Conservation (phyloP, 2,888 invertebrate species). For the Lithophane socia region DNA sequence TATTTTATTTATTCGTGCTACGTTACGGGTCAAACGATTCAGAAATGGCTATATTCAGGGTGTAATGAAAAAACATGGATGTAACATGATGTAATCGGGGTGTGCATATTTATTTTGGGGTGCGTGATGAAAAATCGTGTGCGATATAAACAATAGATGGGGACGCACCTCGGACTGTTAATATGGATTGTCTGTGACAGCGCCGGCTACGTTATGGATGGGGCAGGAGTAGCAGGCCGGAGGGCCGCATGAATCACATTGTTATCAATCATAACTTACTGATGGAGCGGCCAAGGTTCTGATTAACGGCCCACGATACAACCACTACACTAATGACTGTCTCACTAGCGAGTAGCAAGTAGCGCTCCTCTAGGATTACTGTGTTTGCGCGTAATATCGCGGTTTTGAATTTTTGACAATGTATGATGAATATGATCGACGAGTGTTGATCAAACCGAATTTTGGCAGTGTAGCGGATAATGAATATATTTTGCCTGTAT, state of each 20-base stretch:
- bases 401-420: conserved; percentile 19
- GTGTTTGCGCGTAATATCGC: conserved; percentile 10
- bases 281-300: conserved; percentile 80
- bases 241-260: conserved; percentile 76
- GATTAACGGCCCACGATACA: conserved; percentile 75
- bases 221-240: conserved; percentile 68
- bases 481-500: no score
- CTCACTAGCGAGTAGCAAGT: conserved; percentile 50
- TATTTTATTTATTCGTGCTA: conserved; percentile 56
- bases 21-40: conserved; percentile 54
- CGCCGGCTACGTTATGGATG: conserved; percentile 81
- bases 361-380: conserved; percentile 30
- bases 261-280: conserved; percentile 89
- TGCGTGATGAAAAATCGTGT: conserved; percentile 65
- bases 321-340: conserved; percentile 70
- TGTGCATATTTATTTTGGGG: conserved; percentile 61
- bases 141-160: conserved; percentile 63
- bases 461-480: no score
- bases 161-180: conserved; percentile 70
- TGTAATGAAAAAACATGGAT: conserved; percentile 59
- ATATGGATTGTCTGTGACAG: conserved; percentile 81
- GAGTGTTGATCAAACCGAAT: background rate
- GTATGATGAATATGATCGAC: background rate
- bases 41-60: conserved; percentile 36
- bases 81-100: conserved; percentile 59